A percentile compares a stretch with the other conserved stretches of the same genome.
Evolutionary conservation across 2,113 vertebrate species (phyloP).

Genomic region (Chunga burmeisteri): DNA sequence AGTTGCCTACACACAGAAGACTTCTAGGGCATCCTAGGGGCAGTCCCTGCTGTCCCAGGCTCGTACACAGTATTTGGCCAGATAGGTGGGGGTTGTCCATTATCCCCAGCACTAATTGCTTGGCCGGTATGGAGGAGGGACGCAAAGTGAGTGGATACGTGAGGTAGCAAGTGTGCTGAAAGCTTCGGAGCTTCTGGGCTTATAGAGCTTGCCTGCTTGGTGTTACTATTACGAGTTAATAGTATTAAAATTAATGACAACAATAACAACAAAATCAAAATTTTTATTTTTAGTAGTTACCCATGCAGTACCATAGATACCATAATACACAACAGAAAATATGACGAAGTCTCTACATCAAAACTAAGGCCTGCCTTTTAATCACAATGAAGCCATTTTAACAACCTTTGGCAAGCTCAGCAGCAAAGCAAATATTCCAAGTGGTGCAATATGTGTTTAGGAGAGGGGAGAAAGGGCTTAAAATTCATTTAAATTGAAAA

Average conservation of each 20-base stretch:
- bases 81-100: not conserved
- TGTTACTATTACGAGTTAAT: not conserved
- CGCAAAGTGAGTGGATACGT: rapidly evolving
- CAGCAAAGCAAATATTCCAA: conserved; percentile 16
- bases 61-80: not conserved
- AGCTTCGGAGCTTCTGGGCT: not conserved
- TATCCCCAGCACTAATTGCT: not conserved
- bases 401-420: not conserved
- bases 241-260: not conserved
- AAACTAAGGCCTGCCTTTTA: not conserved
- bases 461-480: conserved; percentile 7
- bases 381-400: not conserved
- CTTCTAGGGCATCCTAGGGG: not conserved
- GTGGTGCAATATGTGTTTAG: conserved; percentile 4
- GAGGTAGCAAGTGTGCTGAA: not conserved
- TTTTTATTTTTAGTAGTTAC: not conserved
- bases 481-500: conserved; percentile 59
- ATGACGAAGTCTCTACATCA: not conserved
- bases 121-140: not conserved
- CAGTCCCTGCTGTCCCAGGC: not conserved
- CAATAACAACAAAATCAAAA: not conserved
- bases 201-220: not conserved
- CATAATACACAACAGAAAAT: not conserved
- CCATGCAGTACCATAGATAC: not conserved
- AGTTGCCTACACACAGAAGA: not conserved